A percentile compares a stretch with the other conserved stretches of the same genome.
phyloP scores from a whole-genome alignment of 37 sponge, comb jelly and placozoan genomes.

The Spongilla lacustris region DNA sequence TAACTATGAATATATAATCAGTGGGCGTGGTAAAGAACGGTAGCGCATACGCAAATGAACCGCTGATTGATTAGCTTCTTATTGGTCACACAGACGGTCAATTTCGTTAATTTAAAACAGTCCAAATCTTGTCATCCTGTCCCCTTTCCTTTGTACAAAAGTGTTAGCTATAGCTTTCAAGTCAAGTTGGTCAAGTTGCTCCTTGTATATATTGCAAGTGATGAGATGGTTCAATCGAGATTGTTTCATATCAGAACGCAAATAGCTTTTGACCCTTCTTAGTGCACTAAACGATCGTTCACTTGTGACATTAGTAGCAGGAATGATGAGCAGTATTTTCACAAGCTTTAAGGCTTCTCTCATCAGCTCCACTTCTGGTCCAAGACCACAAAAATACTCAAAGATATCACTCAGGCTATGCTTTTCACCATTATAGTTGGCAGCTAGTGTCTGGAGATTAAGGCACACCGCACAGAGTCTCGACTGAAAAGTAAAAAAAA shows the following conservation, averaged over 20 bases:
- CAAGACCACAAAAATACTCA: not conserved
- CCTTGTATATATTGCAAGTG: constrained; percentile 46
- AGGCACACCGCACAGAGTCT: constrained; percentile 14
- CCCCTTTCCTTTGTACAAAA: constrained; percentile 45
- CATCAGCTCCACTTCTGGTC: not conserved
- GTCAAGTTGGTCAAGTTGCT: constrained; percentile 30
- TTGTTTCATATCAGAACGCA: constrained; percentile 66
- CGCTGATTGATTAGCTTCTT: not conserved
- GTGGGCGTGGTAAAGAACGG: not conserved
- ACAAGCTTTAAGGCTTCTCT: constrained; percentile 45
- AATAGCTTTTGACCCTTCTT: constrained; percentile 57
- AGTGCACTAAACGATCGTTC: constrained; percentile 76
- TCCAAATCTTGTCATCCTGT: constrained; percentile 8
- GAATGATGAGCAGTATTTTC: constrained; percentile 49
- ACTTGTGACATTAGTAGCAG: constrained; percentile 68
- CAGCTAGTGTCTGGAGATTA: constrained; percentile 8
- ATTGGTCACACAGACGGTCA: not conserved
- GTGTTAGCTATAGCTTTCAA: constrained; percentile 46
- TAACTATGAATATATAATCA: not conserved
- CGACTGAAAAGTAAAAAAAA: constrained; percentile 20
- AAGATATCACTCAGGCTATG: not conserved
- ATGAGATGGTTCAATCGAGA: constrained; percentile 49
- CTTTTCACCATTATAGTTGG: not conserved
- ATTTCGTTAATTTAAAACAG: not conserved
- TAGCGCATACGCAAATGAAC: not conserved